Evolutionary conservation across 2,888 invertebrate genomes (phyloP).

Genomic region (Unio delphinus): DNA sequence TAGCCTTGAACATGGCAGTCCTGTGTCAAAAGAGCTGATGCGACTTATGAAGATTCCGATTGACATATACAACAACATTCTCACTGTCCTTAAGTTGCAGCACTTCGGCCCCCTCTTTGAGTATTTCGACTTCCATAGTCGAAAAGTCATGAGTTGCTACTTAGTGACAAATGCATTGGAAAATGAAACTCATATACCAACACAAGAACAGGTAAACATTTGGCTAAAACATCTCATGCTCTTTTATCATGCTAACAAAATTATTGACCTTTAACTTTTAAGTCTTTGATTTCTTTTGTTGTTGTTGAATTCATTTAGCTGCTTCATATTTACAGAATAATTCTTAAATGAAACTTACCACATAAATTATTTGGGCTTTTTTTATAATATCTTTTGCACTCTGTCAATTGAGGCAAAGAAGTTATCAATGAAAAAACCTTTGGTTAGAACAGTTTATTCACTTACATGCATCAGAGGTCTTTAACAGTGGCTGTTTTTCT

Average conservation of each 20-base stretch:
- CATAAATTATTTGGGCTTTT: no score
- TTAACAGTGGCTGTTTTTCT: not conserved
- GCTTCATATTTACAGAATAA: no score
- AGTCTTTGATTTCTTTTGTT: no score
- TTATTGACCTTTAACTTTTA: no score
- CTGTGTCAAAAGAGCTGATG: conserved; percentile 92
- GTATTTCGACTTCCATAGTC: conserved; percentile 88
- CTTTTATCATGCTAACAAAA: no score
- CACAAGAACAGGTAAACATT: conserved; percentile 84
- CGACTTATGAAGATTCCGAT: conserved; percentile 94
- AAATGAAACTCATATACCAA: conserved; percentile 88
- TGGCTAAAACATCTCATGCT: no score
- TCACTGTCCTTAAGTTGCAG: conserved; percentile 88
- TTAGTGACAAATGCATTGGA: conserved; percentile 92
- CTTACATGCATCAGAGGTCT: not conserved
- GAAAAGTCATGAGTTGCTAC: conserved; percentile 89
- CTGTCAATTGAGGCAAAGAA: no score
- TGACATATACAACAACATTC: conserved; percentile 92
- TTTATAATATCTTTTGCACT: no score
- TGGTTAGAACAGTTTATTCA: not conserved
- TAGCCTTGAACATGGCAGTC: conserved; percentile 67
- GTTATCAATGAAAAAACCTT: no score
- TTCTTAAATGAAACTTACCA: no score
- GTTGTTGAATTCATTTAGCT: no score
- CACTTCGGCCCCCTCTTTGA: conserved; percentile 89